Evolutionary conservation across 2,113 vertebrate species (phyloP).

Genomic region (Osmerus mordax): DNA sequence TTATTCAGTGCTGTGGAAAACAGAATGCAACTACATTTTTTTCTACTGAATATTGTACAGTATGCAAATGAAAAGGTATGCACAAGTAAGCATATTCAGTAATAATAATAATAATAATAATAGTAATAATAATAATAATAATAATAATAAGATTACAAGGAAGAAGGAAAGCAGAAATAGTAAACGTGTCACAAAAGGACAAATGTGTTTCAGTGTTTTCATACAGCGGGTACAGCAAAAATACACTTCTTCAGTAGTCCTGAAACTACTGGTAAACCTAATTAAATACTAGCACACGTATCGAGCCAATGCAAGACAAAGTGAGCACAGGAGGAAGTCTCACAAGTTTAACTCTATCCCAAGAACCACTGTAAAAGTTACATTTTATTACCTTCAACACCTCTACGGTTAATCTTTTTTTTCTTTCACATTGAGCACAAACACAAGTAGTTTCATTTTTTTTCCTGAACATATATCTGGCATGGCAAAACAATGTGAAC

Average conservation of each 20-base stretch:
- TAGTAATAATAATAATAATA: slow-evolving; percentile 41
- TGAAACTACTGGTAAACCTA: slow-evolving; percentile 59
- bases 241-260: slow-evolving; percentile 56
- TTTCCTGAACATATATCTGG: slow-evolving; percentile 53
- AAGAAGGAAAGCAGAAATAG: slow-evolving; percentile 38
- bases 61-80: slow-evolving; percentile 20
- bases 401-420: slow-evolving; percentile 34
- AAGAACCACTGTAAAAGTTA: slow-evolving; percentile 53
- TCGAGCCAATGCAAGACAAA: slow-evolving; percentile 59
- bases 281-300: slow-evolving; percentile 37
- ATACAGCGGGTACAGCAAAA: slow-evolving; percentile 60
- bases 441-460: slow-evolving; percentile 57
- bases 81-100: slow-evolving; percentile 23
- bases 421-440: slow-evolving; percentile 66
- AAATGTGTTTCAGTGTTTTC: slow-evolving; percentile 57
- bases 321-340: slow-evolving; percentile 64
- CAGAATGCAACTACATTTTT: background rate
- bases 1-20: slow-evolving; percentile 40
- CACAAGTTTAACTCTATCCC: slow-evolving; percentile 57
- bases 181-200: slow-evolving; percentile 68
- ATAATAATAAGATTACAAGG: slow-evolving; percentile 22
- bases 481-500: slow-evolving; percentile 59
- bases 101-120: slow-evolving; percentile 40
- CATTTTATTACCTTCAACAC: slow-evolving; percentile 61
- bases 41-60: background rate